Percentiles rank a stretch among this genome's conserved stretches.
phyloP scores from a whole-genome alignment of 1,140 invertebrate species.

The Polypedilum pembai region DNA sequence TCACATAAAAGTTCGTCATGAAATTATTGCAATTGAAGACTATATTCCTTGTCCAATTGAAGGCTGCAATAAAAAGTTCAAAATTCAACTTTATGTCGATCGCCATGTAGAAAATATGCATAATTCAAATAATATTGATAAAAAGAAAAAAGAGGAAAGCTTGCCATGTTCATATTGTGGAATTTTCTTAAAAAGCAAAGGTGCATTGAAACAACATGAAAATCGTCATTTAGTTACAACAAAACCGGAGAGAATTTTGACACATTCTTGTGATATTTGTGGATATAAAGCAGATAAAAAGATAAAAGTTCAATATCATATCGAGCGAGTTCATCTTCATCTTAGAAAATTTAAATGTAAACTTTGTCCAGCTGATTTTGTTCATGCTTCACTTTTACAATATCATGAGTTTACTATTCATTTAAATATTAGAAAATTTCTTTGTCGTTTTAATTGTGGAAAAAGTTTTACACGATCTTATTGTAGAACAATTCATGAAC shows the following conservation, averaged over 20 bases:
- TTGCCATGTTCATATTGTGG: conserved; percentile 2
- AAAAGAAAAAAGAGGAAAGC: neutral
- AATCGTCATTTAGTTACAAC: neutral
- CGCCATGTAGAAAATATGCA: neutral
- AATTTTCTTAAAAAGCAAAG: neutral
- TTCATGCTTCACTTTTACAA: neutral
- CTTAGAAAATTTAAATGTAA: conserved; percentile 9
- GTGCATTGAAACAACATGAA: neutral
- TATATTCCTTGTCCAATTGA: neutral
- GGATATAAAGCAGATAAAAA: neutral
- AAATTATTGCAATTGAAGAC: neutral
- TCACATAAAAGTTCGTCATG: neutral
- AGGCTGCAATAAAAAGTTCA: neutral
- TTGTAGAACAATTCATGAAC: neutral
- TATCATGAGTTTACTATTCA: neutral
- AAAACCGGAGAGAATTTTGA: neutral
- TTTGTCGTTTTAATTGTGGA: neutral
- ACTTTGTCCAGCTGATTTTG: neutral
- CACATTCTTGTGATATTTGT: neutral
- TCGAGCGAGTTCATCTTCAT: neutral
- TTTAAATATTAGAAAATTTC: neutral
- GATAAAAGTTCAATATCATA: conserved; percentile 1
- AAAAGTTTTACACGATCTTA: neutral
- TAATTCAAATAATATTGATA: neutral
- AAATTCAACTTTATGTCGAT: neutral